Evolutionary conservation across 1,140 invertebrate species (phyloP), one percentile per base, ranked within the genome.

Genomic region (Drosophila oshimai): DNA sequence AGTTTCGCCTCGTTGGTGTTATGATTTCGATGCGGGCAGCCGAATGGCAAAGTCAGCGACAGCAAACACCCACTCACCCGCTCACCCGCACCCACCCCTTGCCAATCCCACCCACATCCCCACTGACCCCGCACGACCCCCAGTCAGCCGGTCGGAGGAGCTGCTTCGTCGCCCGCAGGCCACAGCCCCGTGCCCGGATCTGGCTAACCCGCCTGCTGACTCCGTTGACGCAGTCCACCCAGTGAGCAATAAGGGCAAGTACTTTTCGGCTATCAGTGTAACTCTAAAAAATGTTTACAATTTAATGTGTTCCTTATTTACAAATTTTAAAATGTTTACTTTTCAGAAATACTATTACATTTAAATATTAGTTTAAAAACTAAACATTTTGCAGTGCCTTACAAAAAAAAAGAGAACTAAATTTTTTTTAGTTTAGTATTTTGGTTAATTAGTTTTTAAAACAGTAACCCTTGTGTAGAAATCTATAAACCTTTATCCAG

Each of bases 1-100:
- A 87, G 81, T 86, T 86, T 86, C 76, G 80, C 81, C 76, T 86
- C 80, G 80, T 86, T 86, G 81, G 80, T 86, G 80, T 86, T 86
- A 86, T 86, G 80, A 86, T 86, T 86, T 86, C 80, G 69, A 86
- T 86, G 81, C 83, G 80, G 80, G 81, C 78, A 86, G 75, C 65
- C 80, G 75, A 80, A 87, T 79, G 81, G 81, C 80, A 86, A 72
- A 72, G 68, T 72, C 68, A 72, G 68, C 80, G 71, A 84, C 75
- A 58, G 60, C 79, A 68, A 69, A 60, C 61, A 44, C 47, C 28
- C 51, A 49, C 51, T 36, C 20, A 31, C 31, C 41, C 57, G 29
- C 39, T 6, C 33, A 31, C 36, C 36, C 55, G 31, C 22, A 13
- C 5, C n/a, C n/a, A 41, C 15, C 39, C 20, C 41, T 6, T 13